Conservation (phyloP, 2,888 invertebrate species). For the Sinelater perroti region DNA sequence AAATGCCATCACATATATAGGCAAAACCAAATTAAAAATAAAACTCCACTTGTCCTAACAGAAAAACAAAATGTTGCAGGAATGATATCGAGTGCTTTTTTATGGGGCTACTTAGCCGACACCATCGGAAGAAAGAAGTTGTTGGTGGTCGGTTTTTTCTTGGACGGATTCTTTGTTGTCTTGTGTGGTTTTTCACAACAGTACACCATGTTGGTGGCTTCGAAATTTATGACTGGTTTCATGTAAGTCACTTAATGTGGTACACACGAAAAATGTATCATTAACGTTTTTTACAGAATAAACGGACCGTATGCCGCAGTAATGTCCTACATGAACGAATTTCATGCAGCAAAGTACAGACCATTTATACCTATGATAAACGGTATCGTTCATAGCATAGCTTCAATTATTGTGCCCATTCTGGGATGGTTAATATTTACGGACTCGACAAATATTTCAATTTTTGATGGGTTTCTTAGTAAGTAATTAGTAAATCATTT, state of each 20-base stretch:
- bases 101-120: slow-evolving; percentile 83
- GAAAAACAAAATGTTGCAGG: no score
- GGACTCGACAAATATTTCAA: slow-evolving; percentile 62
- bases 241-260: slow-evolving; percentile 66
- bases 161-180: slow-evolving; percentile 71
- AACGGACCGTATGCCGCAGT: slow-evolving; percentile 79
- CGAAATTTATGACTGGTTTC: slow-evolving; percentile 78
- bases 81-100: slow-evolving; percentile 77
- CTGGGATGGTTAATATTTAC: slow-evolving; percentile 79
- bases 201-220: slow-evolving; percentile 71
- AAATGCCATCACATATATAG: slow-evolving; percentile 76
- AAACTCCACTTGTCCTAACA: slow-evolving; percentile 18
- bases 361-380: slow-evolving; percentile 71
- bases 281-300: slow-evolving; percentile 63
- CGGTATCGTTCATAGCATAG: slow-evolving; percentile 73
- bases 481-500: not conserved
- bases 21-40: slow-evolving; percentile 55
- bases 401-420: slow-evolving; percentile 70
- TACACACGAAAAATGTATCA: no score
- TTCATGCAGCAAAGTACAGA: slow-evolving; percentile 73
- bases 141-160: slow-evolving; percentile 71
- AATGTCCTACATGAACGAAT: slow-evolving; percentile 76
- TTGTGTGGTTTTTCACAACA: slow-evolving; percentile 72
- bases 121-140: slow-evolving; percentile 75
- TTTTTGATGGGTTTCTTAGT: slow-evolving; percentile 19